Evolutionary conservation across 2,888 invertebrate genomes (phyloP), one percentile per base, ranked within the genome.

Genomic region (Polyploca ridens): DNA sequence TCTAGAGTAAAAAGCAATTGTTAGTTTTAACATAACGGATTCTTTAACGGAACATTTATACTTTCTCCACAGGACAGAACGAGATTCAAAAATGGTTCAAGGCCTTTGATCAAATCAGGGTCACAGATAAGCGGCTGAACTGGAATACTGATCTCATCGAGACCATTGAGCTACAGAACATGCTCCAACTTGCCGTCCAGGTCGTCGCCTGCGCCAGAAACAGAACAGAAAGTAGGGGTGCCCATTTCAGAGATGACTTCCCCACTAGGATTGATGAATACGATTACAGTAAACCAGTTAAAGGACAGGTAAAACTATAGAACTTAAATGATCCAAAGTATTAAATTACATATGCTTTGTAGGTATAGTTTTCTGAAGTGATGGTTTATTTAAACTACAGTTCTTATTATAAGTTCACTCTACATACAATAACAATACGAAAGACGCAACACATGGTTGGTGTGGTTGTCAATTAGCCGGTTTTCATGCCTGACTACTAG

Each of bases 141-240:
- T 99, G 99, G 99, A 99, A 99, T 90, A 97, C 98, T 0, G 99
- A 99, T 86, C 93, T 99, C 66, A 95, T 99, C 3, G 99, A 99
- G 90, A 97, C 98, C 0, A 90, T 99, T 63, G 99, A 99, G 88
- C 94, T 99, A 66, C 99, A 99, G 94, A 99, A 99, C 89, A 95
- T 99, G 84, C 95, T 99, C 94, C 91, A 98, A 63, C 97, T 97
- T 79, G 98, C 99, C 0, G 93, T 97, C 73, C 98, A 98, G 73
- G 90, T 92, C 10, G 98, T 99, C 66, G 95, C 96, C 35, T 96
- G 95, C 5, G 99, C 99, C 2, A 98, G 97, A 87, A 97, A 97
- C 74, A 95, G 99, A 59, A 98, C 97, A 73, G 99, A 99, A 91
- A 99, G 99, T 64, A 96, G 99, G 67, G 99, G 99, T n/a, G 99